Evolutionary conservation across 1,140 invertebrate genomes (phyloP).

Genomic region (Drosophila kikkawai): DNA sequence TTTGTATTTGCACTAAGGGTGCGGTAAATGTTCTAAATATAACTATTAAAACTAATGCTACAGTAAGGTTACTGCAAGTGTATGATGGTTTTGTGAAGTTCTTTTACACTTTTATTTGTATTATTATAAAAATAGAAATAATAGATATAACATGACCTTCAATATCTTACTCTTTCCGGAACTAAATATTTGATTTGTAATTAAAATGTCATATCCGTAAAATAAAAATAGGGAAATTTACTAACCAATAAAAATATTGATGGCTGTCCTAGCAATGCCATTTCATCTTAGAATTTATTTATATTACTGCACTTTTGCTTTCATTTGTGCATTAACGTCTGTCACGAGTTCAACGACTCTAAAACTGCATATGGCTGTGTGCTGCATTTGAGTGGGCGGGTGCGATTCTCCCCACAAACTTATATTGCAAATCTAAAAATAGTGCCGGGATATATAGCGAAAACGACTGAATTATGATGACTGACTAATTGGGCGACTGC

Average conservation of each 20-base stretch:
- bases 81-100: neutral
- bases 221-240: no score
- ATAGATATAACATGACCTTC: neutral
- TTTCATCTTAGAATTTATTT: constrained; percentile 12
- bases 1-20: no score
- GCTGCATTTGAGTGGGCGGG: constrained; percentile 10
- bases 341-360: constrained; percentile 44
- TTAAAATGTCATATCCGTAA: neutral
- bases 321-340: constrained; percentile 6
- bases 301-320: constrained; percentile 45
- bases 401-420: neutral
- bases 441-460: constrained; percentile 17
- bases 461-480: constrained; percentile 39
- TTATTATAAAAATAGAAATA: neutral
- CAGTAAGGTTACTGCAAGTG: neutral
- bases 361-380: constrained; percentile 22
- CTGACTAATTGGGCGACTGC: constrained; percentile 45
- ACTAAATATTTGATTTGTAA: neutral
- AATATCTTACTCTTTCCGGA: neutral
- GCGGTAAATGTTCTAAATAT: neutral
- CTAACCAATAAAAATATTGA: neutral
- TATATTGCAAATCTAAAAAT: constrained; percentile 30
- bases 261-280: constrained; percentile 4
- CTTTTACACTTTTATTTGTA: neutral
- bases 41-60: neutral